Evolutionary conservation across 2,888 invertebrate genomes (phyloP).

Genomic region (Apamea epomidion): DNA sequence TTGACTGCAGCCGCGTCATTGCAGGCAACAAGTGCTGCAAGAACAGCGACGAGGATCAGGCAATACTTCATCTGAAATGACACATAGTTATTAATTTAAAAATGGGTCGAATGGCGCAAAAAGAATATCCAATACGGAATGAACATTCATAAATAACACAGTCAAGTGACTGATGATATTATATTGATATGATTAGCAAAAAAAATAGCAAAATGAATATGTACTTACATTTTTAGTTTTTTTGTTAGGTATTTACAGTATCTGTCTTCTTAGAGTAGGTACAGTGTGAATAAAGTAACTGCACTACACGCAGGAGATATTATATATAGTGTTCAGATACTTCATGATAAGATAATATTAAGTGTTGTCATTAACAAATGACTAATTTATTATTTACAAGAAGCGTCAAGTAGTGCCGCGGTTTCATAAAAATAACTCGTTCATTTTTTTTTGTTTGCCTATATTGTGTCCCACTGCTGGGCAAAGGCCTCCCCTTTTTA

Average conservation of each 20-base stretch:
- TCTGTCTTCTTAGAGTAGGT: not conserved
- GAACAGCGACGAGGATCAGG: conserved; percentile 32
- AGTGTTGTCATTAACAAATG: conserved; percentile 5
- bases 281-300: not conserved
- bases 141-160: not conserved
- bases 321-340: conserved; percentile 5
- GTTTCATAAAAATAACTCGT: not conserved
- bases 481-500: too few relatives aligned
- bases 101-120: too few relatives aligned
- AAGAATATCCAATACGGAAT: too few relatives aligned
- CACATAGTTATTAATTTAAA: not conserved
- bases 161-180: not conserved
- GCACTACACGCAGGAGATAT: not conserved
- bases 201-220: not conserved
- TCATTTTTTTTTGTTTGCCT: not conserved
- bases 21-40: conserved; percentile 29
- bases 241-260: not conserved
- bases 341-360: conserved; percentile 16
- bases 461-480: too few relatives aligned
- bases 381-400: not conserved
- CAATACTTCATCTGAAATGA: conserved; percentile 38
- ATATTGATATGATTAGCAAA: not conserved
- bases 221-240: conserved; percentile 26
- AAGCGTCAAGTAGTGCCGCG: not conserved
- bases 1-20: conserved; percentile 26